phyloP scores from a whole-genome alignment of 1,140 invertebrate species.

The Zaprionus taronus region DNA sequence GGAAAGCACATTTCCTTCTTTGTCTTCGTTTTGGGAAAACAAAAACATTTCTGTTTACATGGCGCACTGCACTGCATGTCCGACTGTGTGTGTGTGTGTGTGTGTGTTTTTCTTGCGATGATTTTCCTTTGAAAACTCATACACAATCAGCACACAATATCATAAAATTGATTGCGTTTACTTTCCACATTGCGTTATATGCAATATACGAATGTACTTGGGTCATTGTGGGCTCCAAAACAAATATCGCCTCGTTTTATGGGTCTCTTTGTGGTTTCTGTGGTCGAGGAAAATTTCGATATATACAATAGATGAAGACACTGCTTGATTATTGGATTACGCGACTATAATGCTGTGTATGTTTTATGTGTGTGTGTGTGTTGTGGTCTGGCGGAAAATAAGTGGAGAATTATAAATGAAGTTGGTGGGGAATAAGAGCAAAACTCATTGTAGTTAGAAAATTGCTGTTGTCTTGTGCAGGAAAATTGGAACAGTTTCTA shows the following conservation, averaged over 20 bases:
- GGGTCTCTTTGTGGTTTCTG: background rate
- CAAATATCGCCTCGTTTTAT: constrained; percentile 6
- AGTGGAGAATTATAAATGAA: constrained; percentile 8
- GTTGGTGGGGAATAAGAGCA: background rate
- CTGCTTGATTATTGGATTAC: constrained; percentile 2
- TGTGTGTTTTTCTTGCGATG: constrained; percentile 7
- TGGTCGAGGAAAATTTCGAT: constrained; percentile 2
- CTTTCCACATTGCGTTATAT: constrained; percentile 16
- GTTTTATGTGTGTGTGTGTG: background rate
- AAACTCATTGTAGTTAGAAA: background rate
- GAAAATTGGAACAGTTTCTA: background rate
- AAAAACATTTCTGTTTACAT: constrained; percentile 9
- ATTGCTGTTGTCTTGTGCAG: background rate
- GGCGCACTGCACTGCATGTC: background rate
- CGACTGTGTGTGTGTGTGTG: background rate
- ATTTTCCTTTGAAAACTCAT: constrained; percentile 10
- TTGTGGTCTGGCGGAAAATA: constrained; percentile 6
- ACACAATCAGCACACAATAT: constrained; percentile 34
- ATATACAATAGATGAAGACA: constrained; percentile 8
- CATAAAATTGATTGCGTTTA: constrained; percentile 38
- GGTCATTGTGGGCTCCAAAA: constrained; percentile 5
- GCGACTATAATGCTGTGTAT: background rate
- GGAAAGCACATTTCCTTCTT: background rate
- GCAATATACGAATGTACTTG: background rate
- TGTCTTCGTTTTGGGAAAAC: background rate